phyloP scores from a whole-genome alignment of 2,113 vertebrate species.

The Halichoerus grypus region DNA sequence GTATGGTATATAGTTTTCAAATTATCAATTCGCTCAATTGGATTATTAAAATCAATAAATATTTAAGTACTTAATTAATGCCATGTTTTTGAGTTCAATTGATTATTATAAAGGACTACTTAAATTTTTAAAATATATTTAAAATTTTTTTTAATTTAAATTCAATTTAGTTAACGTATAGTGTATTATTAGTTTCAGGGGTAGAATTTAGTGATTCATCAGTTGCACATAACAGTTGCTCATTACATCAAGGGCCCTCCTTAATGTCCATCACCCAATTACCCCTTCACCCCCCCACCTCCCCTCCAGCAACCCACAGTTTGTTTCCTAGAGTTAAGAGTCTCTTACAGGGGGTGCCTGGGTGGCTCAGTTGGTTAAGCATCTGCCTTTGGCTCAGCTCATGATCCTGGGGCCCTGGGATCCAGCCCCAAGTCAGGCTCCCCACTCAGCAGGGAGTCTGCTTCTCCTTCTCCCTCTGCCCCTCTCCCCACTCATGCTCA shows the following conservation, averaged over 20 bases:
- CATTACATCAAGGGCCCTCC: not conserved
- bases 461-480: too few relatives aligned
- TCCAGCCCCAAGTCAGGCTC: too few relatives aligned
- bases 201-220: not conserved
- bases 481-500: too few relatives aligned
- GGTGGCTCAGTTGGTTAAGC: not conserved
- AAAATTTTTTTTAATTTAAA: not conserved
- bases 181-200: not conserved
- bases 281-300: not conserved
- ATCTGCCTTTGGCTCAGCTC: not conserved
- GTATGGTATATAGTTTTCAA: not conserved
- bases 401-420: not conserved
- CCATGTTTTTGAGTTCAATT: not conserved
- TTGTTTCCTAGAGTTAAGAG: not conserved
- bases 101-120: not conserved
- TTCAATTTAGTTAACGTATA: not conserved
- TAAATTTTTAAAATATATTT: not conserved
- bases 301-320: not conserved
- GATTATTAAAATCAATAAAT: constrained; percentile 25
- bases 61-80: constrained; percentile 8
- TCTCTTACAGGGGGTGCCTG: not conserved
- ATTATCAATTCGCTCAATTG: not conserved
- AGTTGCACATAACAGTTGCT: not conserved
- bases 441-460: too few relatives aligned
- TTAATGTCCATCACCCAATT: not conserved